Base-by-base conservation (phyloP, 2,113 vertebrate genomes). In the Callorhinus ursinus region DNA sequence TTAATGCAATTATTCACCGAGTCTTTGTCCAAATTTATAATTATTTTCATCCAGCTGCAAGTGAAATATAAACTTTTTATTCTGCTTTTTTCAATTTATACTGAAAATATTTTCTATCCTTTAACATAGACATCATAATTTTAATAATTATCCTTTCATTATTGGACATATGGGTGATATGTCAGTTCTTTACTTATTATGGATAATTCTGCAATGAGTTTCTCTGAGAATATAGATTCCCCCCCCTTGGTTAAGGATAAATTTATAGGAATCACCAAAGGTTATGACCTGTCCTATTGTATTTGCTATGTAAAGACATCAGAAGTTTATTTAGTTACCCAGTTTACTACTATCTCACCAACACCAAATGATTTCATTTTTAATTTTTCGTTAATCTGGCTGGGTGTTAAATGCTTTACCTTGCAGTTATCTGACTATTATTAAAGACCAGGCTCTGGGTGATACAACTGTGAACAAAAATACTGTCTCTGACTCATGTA, bases 61-160 rank as follows among this genome's bases (percentile, higher is more conserved):
- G 88, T 36, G 42, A 39, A 84, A 33, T 63, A 77, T 72, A 21
- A 8, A 89, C 14, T 39, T 83, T 71, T 46, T 67, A 42, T 76
- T 90, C 74, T 95, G 19, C 28, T 59, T 83, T 83, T 71, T 55
- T 61, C 36, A 82, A 36, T 69, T 96, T 91, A 81, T 28, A 77
- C 49, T 94, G 33, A 93, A 92, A 97, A 53, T 90, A 88, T 87
- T 96, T 87, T 84, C 63, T 59, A 26, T 82, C 33, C 76, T 92
- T 79, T 85, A 88, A 88, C 14, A 86, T 4, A 69, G 16, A 86
- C 2, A 72, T 53, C 2, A 91, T 42, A 21, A 95, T 77, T 51
- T 87, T 39, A 87, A 82, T 65, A 71, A 57, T 63, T 26, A 22
- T 8, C 88, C 22, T 90, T 93, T 74, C 39, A 91, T 39, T 86